Evolutionary conservation across 2,888 invertebrate genomes (phyloP).

Genomic region (Torymus auratus): DNA sequence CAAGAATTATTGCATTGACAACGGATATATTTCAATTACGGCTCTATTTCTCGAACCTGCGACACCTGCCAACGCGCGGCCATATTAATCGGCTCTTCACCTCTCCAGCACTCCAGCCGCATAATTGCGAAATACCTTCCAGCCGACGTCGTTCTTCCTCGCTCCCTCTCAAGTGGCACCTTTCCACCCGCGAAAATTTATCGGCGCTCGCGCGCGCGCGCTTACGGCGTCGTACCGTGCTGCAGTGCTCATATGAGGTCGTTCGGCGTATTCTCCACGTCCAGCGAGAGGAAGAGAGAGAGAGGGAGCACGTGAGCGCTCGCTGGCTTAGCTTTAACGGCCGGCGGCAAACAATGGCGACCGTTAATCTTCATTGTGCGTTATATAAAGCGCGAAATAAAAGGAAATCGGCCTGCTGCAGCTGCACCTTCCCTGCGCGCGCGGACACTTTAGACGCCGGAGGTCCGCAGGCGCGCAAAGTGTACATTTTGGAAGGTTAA

Average conservation of each 20-base stretch:
- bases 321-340: constrained; percentile 60
- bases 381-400: constrained; percentile 65
- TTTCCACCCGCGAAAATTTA: constrained; percentile 7
- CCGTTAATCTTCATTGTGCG: constrained; percentile 68
- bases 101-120: no score
- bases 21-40: no score
- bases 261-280: constrained; percentile 62
- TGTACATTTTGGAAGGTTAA: no score
- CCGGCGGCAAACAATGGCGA: constrained; percentile 59
- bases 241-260: constrained; percentile 56
- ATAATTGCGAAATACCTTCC: no score
- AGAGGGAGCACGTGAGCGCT: constrained; percentile 37
- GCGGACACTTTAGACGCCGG: constrained; percentile 7
- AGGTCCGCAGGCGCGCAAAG: no score
- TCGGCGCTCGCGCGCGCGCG: constrained; percentile 27
- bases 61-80: no score
- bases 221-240: constrained; percentile 5
- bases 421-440: neutral
- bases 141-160: no score
- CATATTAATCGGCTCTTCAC: no score
- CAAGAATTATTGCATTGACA: no score
- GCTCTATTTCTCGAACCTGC: no score
- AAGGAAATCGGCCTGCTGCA: constrained; percentile 50
- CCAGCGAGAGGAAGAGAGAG: constrained; percentile 12
- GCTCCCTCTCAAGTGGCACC: neutral